Percentiles rank a stretch among this genome's conserved stretches.
These are phyloP conservation scores for Acleris laterana DNA, from an alignment of 2,888 invertebrate species.

Conservation along the genomic window DNA sequence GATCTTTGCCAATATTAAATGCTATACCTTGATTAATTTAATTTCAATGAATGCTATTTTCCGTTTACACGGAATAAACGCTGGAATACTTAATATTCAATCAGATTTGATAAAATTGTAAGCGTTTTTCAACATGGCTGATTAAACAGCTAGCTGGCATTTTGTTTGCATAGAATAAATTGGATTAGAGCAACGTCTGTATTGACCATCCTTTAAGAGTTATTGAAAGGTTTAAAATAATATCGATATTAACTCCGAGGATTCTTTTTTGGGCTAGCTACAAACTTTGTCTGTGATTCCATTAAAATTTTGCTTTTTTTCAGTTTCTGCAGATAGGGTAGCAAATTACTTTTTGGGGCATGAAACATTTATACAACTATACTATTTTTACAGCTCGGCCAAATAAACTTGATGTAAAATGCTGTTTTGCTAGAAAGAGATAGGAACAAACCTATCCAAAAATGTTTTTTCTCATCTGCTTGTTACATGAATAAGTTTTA, in stretches of 20 bases:
- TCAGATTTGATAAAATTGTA: conserved; percentile 5
- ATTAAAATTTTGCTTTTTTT: too few species aligned
- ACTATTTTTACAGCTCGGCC: too few species aligned
- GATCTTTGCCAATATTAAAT: background rate
- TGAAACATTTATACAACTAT: too few species aligned
- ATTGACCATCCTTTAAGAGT: conserved; percentile 5
- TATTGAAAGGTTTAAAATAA: conserved; percentile 17
- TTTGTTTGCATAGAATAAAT: conserved; percentile 17
- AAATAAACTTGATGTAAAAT: too few species aligned
- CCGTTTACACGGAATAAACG: conserved; percentile 6
- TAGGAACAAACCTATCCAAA: too few species aligned
- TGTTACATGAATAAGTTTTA: too few species aligned
- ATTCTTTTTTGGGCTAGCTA: background rate
- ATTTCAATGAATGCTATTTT: background rate
- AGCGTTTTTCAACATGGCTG: conserved; percentile 6
- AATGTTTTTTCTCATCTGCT: too few species aligned
- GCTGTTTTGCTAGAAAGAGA: too few species aligned
- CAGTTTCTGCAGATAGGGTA: too few species aligned
- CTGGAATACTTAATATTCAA: conserved; percentile 4
- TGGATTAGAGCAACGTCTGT: conserved; percentile 19
- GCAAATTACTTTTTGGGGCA: too few species aligned
- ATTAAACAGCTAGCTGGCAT: background rate
- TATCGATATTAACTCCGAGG: conserved; percentile 3
- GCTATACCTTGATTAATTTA: background rate
- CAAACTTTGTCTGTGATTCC: background rate